phyloP scores from a whole-genome alignment of 2,113 vertebrate genomes.

The Corythornis vintsioides region DNA sequence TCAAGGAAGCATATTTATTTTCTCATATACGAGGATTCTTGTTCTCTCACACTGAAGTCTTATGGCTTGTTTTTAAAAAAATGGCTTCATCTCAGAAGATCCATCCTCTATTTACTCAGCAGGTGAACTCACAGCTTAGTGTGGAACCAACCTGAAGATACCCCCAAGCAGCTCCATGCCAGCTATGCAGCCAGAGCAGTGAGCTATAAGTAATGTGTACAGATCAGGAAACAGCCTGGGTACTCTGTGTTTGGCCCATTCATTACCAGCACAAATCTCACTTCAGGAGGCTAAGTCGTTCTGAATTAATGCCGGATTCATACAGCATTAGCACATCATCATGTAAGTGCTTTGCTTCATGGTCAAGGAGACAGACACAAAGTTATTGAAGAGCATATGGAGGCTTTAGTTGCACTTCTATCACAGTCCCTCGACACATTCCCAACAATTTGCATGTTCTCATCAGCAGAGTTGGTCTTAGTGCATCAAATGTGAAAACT shows the following conservation, averaged over 20 bases:
- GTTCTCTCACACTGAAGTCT: neutral
- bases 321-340: neutral
- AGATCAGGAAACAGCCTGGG: neutral
- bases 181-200: neutral
- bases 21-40: neutral
- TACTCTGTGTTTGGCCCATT: neutral
- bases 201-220: neutral
- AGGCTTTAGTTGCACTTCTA: neutral
- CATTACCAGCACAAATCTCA: neutral
- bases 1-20: neutral
- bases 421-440: neutral
- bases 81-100: neutral
- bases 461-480: neutral
- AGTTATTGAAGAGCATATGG: neutral
- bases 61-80: neutral
- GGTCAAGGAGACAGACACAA: neutral
- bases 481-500: neutral
- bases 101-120: neutral
- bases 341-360: neutral
- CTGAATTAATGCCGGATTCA: neutral
- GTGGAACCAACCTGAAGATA: neutral
- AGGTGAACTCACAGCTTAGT: neutral
- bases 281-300: neutral
- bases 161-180: fast-evolving
- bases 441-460: neutral